Evolutionary conservation across 2,888 invertebrate species (phyloP).

Genomic region (Hirtodrosophila alboralis): DNA sequence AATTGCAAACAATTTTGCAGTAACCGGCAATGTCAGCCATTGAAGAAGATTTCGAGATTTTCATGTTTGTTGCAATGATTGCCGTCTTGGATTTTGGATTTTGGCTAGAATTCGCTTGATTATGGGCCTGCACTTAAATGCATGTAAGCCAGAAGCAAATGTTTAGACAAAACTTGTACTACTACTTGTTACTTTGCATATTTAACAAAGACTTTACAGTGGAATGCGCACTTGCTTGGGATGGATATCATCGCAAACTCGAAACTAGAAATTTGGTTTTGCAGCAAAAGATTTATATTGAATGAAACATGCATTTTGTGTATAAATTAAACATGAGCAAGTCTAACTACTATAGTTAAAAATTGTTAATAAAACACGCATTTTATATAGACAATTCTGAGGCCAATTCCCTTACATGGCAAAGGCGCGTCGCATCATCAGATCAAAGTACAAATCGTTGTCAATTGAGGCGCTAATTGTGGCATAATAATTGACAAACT

Average conservation of each 20-base stretch:
- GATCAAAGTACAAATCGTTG: conserved; percentile 96
- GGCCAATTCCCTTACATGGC: conserved; percentile 87
- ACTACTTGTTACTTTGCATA: conserved; percentile 71
- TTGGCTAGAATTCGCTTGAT: conserved; percentile 55
- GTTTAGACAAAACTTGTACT: conserved; percentile 77
- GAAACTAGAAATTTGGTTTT: conserved; percentile 7
- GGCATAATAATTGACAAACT: conserved; percentile 96
- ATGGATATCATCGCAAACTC: conserved; percentile 23
- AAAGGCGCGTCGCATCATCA: conserved; percentile 97
- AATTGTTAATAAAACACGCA: conserved; percentile 29
- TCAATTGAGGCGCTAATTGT: conserved; percentile 98
- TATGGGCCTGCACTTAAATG: conserved; percentile 42
- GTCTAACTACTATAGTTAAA: conserved; percentile 43
- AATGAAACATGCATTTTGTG: conserved; percentile 41
- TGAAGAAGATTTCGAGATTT: conserved; percentile 24
- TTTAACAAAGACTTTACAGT: conserved; percentile 47
- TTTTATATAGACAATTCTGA: conserved; percentile 20
- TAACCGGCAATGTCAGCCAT: conserved; percentile 21
- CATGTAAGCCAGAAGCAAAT: conserved; percentile 68
- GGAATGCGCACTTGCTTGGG: neutral
- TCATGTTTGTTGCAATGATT: conserved; percentile 60
- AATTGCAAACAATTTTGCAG: conserved; percentile 65
- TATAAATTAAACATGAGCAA: conserved; percentile 53
- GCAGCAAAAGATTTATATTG: conserved; percentile 33
- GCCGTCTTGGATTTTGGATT: conserved; percentile 62